Percentiles rank a stretch among this genome's conserved stretches.
phyloP scores from a whole-genome alignment of 2,113 vertebrate genomes.

The Papio anubis region DNA sequence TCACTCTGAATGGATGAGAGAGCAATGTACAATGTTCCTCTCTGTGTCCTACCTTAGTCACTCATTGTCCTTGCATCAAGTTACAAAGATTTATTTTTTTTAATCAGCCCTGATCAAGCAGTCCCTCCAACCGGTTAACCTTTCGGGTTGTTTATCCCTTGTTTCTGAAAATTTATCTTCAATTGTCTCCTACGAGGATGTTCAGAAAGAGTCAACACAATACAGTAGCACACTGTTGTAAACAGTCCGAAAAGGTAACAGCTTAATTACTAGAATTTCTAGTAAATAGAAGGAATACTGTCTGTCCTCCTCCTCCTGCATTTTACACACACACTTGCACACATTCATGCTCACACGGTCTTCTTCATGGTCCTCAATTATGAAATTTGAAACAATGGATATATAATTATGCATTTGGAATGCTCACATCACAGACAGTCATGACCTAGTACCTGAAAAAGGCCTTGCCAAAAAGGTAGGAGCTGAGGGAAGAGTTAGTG shows the following conservation, averaged over 20 bases:
- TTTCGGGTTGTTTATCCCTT: slow-evolving; percentile 21
- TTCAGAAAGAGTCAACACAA: neutral
- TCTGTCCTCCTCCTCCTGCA: neutral
- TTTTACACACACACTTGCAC: neutral
- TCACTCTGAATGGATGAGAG: slow-evolving; percentile 24
- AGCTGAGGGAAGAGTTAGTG: neutral
- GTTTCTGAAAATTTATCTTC: slow-evolving; percentile 63
- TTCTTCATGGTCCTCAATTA: neutral
- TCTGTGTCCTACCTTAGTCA: slow-evolving; percentile 9
- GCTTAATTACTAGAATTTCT: neutral
- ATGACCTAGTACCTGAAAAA: neutral
- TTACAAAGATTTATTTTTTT: slow-evolving; percentile 61
- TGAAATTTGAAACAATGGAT: neutral
- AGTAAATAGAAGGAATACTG: neutral
- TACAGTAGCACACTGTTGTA: neutral
- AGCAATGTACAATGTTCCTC: neutral
- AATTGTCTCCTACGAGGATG: neutral
- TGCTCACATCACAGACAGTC: neutral
- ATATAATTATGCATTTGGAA: neutral
- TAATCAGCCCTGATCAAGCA: slow-evolving; percentile 63
- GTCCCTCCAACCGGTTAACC: slow-evolving; percentile 30
- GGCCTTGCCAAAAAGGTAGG: neutral
- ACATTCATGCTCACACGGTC: neutral
- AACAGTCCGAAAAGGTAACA: neutral
- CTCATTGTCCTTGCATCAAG: slow-evolving; percentile 28